Evolutionary conservation across 2,113 vertebrate genomes (phyloP).

Genomic region (Orientallactaga bullata): DNA sequence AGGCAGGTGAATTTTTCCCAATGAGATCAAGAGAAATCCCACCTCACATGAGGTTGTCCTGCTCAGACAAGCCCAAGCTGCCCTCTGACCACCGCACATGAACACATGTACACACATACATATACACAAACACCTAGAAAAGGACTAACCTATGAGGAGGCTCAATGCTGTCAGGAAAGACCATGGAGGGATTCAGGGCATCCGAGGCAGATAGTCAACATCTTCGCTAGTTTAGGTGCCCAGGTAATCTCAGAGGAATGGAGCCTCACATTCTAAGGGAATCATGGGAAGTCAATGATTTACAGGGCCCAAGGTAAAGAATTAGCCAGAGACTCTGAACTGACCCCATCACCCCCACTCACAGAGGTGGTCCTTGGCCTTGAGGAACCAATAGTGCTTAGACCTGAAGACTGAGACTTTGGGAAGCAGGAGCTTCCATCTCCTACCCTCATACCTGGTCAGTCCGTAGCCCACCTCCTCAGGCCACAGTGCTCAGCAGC

Average conservation of each 20-base stretch:
- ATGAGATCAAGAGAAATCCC: no score
- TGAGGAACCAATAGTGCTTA: not conserved
- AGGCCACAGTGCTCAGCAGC: not conserved
- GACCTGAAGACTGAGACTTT: not conserved
- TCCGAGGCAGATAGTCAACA: no score
- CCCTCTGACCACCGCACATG: no score
- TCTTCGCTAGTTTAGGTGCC: not conserved
- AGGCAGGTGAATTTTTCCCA: no score
- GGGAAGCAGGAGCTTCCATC: not conserved
- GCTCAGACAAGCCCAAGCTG: no score
- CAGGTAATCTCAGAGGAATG: not conserved
- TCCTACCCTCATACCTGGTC: no score
- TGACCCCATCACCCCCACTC: rapidly evolving
- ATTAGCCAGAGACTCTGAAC: not conserved
- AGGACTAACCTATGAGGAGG: no score
- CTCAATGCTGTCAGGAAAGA: no score
- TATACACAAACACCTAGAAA: no score
- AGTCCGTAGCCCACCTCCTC: not conserved
- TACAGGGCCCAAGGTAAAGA: not conserved
- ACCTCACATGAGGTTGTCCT: no score
- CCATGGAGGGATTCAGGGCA: no score
- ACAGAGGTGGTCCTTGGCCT: not conserved
- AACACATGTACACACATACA: no score
- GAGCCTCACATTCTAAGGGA: not conserved
- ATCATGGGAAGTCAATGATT: rapidly evolving